Conservation (phyloP, 2,888 invertebrate genomes). For the Hypolimnas misippus region DNA sequence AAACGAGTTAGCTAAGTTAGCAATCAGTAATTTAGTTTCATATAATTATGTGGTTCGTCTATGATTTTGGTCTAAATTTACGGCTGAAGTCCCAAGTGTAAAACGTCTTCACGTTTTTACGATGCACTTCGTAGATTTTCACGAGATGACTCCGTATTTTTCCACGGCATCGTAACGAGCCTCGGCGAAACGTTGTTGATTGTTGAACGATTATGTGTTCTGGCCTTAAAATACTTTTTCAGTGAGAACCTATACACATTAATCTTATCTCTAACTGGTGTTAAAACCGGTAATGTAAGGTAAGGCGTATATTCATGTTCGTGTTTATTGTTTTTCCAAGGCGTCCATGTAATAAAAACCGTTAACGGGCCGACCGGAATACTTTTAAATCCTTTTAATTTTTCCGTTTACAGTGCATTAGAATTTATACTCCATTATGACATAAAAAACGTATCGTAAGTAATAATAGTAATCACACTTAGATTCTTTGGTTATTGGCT, state of each 20-base stretch:
- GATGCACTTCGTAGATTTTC: too few species aligned
- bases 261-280: constrained; percentile 12
- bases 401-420: constrained; percentile 24
- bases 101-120: too few species aligned
- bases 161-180: too few species aligned
- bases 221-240: neutral
- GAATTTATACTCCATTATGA: neutral
- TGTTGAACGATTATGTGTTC: too few species aligned
- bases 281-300: constrained; percentile 27
- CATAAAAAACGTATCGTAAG: neutral
- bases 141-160: too few species aligned
- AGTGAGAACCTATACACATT: constrained; percentile 1
- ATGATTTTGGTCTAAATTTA: too few species aligned
- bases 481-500: neutral
- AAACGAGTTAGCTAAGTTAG: too few species aligned
- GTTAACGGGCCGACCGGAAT: constrained; percentile 14
- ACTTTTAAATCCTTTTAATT: constrained; percentile 34
- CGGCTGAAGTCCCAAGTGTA: too few species aligned
- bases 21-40: too few species aligned
- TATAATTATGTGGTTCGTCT: too few species aligned
- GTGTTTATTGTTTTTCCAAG: constrained; percentile 27
- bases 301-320: constrained; percentile 12
- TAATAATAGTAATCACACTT: neutral
- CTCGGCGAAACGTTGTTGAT: too few species aligned
- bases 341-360: constrained; percentile 26